Percentiles rank a stretch among this genome's conserved stretches.
These are phyloP conservation scores for Blastobasis lacticolella DNA, from an alignment of 2,888 invertebrate species.

Conservation along the genomic window DNA sequence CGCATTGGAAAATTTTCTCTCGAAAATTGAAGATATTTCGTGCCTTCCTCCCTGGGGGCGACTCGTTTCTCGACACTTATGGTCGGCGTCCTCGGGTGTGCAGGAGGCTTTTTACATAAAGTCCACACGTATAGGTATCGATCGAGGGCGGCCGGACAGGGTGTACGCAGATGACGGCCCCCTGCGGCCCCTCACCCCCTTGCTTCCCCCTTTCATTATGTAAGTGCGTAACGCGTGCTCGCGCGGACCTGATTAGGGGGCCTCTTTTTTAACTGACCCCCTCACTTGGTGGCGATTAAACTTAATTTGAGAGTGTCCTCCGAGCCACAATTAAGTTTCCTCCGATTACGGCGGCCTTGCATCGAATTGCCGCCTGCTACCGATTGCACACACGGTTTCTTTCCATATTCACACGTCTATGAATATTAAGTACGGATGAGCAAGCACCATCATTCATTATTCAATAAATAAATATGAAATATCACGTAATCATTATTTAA, in stretches of 20 bases:
- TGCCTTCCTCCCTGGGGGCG: constrained; percentile 68
- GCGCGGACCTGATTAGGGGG: constrained; percentile 71
- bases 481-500: too few relatives aligned
- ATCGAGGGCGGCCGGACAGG: constrained; percentile 70
- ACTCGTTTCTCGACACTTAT: constrained; percentile 73
- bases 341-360: too few relatives aligned
- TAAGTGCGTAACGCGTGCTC: constrained; percentile 74
- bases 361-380: too few relatives aligned
- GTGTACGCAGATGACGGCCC: constrained; percentile 73
- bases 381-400: too few relatives aligned
- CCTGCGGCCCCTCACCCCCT: constrained; percentile 39
- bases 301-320: constrained; percentile 65
- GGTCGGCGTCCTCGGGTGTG: constrained; percentile 70
- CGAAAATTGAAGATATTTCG: constrained; percentile 74
- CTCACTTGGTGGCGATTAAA: constrained; percentile 66
- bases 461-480: too few relatives aligned
- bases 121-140: constrained; percentile 74
- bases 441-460: too few relatives aligned
- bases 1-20: constrained; percentile 73
- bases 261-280: constrained; percentile 73
- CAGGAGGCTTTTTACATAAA: constrained; percentile 74
- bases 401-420: too few relatives aligned
- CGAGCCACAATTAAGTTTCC: constrained; percentile 35
- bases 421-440: too few relatives aligned
- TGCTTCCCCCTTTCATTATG: constrained; percentile 71